Evolutionary conservation across 2,888 invertebrate genomes (phyloP).

Genomic region (Mimas tiliae): DNA sequence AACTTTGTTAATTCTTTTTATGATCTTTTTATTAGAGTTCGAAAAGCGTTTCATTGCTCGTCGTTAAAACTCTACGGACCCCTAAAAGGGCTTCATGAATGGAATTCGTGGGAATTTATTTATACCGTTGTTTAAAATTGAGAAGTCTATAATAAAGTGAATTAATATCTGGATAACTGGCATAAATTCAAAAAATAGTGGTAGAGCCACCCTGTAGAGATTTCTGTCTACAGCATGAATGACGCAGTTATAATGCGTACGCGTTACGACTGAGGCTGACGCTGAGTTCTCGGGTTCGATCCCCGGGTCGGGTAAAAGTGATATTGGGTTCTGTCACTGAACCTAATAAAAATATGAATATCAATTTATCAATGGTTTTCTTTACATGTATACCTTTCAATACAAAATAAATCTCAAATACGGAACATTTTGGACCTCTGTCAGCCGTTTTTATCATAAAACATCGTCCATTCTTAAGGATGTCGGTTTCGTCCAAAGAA

Average conservation of each 20-base stretch:
- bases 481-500: constrained; percentile 54
- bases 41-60: constrained; percentile 69
- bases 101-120: constrained; percentile 66
- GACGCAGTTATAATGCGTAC: too few species aligned
- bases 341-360: too few species aligned
- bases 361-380: neutral
- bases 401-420: neutral
- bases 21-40: constrained; percentile 76
- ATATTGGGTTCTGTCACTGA: too few species aligned
- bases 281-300: too few species aligned
- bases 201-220: too few species aligned
- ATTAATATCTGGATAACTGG: too few species aligned
- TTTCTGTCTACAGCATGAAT: too few species aligned
- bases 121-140: constrained; percentile 69
- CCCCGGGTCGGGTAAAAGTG: too few species aligned
- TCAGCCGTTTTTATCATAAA: constrained; percentile 13
- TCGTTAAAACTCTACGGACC: constrained; percentile 74
- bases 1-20: constrained; percentile 70
- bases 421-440: constrained; percentile 42
- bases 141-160: constrained; percentile 31
- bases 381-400: neutral
- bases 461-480: constrained; percentile 46
- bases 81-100: constrained; percentile 63
- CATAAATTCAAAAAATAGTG: too few species aligned
- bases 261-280: too few species aligned